Conservation (phyloP, 2,797 vertebrate species). For the Manis javanica region DNA sequence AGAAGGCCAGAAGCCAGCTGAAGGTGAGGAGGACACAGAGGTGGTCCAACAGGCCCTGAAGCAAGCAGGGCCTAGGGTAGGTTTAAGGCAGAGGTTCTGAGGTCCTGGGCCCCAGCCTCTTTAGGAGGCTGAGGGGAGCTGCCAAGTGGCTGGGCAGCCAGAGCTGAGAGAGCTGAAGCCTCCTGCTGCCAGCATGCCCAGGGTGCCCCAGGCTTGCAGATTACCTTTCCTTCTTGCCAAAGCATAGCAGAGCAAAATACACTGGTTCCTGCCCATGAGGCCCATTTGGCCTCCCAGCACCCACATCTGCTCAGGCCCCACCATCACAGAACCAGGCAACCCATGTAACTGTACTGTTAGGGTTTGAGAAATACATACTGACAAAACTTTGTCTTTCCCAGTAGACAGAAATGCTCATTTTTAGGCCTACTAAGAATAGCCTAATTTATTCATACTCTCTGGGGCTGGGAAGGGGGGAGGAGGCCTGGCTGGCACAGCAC, state of each 20-base stretch:
- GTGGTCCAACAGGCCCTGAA: background rate
- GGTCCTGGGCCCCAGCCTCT: constrained; percentile 74
- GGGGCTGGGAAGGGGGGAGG: constrained; percentile 59
- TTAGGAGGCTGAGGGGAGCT: background rate
- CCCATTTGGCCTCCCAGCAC: background rate
- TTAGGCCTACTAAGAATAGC: constrained; percentile 87
- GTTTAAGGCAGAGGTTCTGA: constrained; percentile 81
- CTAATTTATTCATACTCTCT: constrained; percentile 86
- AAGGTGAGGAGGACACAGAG: background rate
- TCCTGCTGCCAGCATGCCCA: background rate
- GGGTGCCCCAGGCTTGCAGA: accelerated
- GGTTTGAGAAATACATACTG: constrained; percentile 83
- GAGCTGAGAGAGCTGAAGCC: background rate
- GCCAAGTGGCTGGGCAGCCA: too few relatives aligned
- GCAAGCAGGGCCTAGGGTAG: accelerated
- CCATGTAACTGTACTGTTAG: background rate
- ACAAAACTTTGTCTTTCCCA: constrained; percentile 59
- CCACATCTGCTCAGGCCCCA: accelerated
- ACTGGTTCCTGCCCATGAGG: background rate
- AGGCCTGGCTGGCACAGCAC: constrained; percentile 79
- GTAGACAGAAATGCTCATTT: constrained; percentile 56
- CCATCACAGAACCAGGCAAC: accelerated
- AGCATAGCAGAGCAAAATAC: background rate
- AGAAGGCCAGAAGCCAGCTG: background rate
- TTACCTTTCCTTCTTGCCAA: background rate